phyloP scores from a whole-genome alignment of 2,113 vertebrate genomes.

The Oplegnathus fasciatus region DNA sequence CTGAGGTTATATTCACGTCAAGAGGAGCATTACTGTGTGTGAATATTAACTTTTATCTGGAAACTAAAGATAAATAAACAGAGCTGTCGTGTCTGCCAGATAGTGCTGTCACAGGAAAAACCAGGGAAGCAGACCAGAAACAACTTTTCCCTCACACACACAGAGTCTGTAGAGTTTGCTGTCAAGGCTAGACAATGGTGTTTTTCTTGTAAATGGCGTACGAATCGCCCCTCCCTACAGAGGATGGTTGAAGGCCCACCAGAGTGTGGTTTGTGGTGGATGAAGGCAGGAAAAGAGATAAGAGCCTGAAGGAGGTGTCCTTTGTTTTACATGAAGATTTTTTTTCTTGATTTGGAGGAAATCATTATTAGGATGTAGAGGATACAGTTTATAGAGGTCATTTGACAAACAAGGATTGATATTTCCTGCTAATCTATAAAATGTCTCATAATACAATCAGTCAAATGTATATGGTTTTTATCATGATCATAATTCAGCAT shows the following conservation, averaged over 20 bases:
- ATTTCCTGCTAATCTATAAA: conserved; percentile 10
- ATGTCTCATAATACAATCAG: not conserved
- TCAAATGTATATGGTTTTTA: not conserved
- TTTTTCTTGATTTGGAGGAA: conserved; percentile 27
- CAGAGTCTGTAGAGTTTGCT: conserved; percentile 34
- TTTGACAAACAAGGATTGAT: conserved; percentile 8
- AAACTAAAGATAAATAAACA: conserved; percentile 35
- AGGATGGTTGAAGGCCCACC: conserved; percentile 3
- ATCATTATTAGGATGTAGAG: conserved; percentile 10
- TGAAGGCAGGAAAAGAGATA: conserved; percentile 62
- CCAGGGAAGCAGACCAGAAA: conserved; percentile 39
- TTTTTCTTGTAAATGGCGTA: conserved; percentile 58
- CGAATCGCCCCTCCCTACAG: conserved; percentile 3
- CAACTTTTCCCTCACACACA: conserved; percentile 21
- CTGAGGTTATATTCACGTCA: not conserved
- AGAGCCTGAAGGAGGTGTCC: conserved; percentile 7
- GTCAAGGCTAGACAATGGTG: conserved; percentile 69
- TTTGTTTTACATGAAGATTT: conserved; percentile 29
- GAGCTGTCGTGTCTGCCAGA: conserved; percentile 29
- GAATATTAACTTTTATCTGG: conserved; percentile 37
- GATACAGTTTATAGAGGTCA: not conserved
- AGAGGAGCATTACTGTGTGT: not conserved
- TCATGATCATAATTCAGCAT: not conserved
- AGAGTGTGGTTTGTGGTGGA: conserved; percentile 32
- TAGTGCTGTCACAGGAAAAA: conserved; percentile 43